Evolutionary conservation across 2,113 vertebrate genomes (phyloP), one percentile per base, ranked within the genome.

Genomic region (Ramphastos sulfuratus): DNA sequence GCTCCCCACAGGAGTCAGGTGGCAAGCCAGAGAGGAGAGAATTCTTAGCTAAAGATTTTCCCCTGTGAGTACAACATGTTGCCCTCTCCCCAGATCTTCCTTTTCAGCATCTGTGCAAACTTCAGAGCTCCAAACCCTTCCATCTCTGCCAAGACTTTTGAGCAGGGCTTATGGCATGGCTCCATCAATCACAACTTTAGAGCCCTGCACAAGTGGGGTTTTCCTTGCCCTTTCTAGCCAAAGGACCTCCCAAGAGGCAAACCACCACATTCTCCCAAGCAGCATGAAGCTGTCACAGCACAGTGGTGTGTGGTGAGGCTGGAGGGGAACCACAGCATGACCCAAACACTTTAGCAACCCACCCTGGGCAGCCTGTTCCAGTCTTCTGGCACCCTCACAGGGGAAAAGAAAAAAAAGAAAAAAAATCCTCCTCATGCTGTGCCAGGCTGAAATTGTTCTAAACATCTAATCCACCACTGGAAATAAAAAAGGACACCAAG

Each of bases 231-330:
- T 35, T 85, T n/a, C 71, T 52, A 70, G 31, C 35, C n/a, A 39
- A 39, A 54, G 18, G 7, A 54, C 18, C 17, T 76, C 85, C 24
- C 33, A 44, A 50, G n/a, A 9, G 2, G 6, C 27, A 39, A 80
- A 37, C 28, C 21, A 23, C 27, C 19, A 13, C 15, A 1, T 35
- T 85, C 37, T 39, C 37, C 37, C 9, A 39, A 39, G 11, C 37
- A 39, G 37, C 37, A 39, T 39, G 37, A 39, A 11, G 37, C 58
- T n/a, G 31, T 25, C 2, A 0, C 27, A 24, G 12, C 4, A 13
- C 6, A 1, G 31, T 2, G 19, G 28, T 2, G 10, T 12, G 44
- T 7, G 13, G 17, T 5, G n/a, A 12, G 52, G 37, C 14, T 1
- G 0, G 37, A 39, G 35, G 28, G 16, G 35, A 77, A 48, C 31